Conservation (phyloP, 2,888 invertebrate species). For the Mythimna vitellina region DNA sequence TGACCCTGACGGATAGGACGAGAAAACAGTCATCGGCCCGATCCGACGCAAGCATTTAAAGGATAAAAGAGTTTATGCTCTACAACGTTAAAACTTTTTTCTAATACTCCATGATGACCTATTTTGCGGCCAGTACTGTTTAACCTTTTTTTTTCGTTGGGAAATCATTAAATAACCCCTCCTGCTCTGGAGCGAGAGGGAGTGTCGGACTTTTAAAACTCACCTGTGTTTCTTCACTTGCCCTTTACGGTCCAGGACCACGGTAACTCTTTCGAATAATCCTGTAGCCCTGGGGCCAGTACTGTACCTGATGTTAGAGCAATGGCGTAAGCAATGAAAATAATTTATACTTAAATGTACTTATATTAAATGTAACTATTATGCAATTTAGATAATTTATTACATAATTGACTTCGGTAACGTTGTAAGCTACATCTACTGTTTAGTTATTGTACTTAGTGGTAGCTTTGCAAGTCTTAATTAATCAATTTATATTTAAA, state of each 20-base stretch:
- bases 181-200: no score
- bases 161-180: no score
- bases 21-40: no score
- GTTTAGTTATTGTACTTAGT: conserved; percentile 87
- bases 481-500: conserved; percentile 32
- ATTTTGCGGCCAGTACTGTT: conserved; percentile 1
- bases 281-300: neutral
- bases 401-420: conserved; percentile 86
- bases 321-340: conserved; percentile 58
- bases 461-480: conserved; percentile 78
- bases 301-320: conserved; percentile 22
- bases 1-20: no score
- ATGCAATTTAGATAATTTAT: conserved; percentile 69
- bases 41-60: no score
- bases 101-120: neutral
- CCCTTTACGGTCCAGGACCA: no score
- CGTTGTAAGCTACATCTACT: conserved; percentile 76
- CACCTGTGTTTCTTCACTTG: no score
- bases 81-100: neutral
- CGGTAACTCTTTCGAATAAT: no score
- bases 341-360: conserved; percentile 62
- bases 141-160: no score
- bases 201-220: no score
- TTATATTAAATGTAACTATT: conserved; percentile 61
- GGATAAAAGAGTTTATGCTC: neutral